Conservation (phyloP, 2,113 vertebrate genomes). For the Verasper variegatus region DNA sequence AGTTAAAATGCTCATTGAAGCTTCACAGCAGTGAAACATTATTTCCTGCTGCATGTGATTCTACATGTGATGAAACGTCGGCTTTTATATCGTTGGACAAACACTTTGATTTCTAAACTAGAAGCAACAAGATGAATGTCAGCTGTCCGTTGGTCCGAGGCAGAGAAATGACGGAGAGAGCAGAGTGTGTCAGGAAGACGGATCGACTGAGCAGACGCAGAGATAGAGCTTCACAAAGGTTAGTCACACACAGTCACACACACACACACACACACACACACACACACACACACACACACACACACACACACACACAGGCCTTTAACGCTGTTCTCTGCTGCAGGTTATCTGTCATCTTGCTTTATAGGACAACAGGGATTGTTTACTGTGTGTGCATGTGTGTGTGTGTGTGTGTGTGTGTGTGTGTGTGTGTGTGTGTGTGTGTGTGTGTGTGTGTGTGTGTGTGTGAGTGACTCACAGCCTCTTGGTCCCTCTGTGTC, state of each 20-base stretch:
- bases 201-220: slow-evolving; percentile 57
- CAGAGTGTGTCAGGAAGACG: slow-evolving; percentile 69
- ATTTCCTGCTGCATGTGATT: no score
- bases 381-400: slow-evolving; percentile 36
- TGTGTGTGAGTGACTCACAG: slow-evolving; percentile 80
- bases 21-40: no score
- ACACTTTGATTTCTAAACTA: slow-evolving; percentile 41
- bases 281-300: slow-evolving; percentile 46
- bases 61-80: neutral
- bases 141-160: slow-evolving; percentile 62
- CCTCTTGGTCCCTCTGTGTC: slow-evolving; percentile 94
- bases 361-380: slow-evolving; percentile 65
- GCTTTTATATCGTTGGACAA: slow-evolving; percentile 31
- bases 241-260: slow-evolving; percentile 62
- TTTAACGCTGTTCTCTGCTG: slow-evolving; percentile 48
- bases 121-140: slow-evolving; percentile 75
- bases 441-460: slow-evolving; percentile 11
- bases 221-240: slow-evolving; percentile 69
- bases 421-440: slow-evolving; percentile 10
- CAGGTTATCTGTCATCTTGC: slow-evolving; percentile 72
- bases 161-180: no score
- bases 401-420: slow-evolving; percentile 28
- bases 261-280: slow-evolving; percentile 47
- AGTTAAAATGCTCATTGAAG: no score
- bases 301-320: slow-evolving; percentile 45